phyloP scores from a whole-genome alignment of 2,888 invertebrate genomes.

The Gibbula magus region DNA sequence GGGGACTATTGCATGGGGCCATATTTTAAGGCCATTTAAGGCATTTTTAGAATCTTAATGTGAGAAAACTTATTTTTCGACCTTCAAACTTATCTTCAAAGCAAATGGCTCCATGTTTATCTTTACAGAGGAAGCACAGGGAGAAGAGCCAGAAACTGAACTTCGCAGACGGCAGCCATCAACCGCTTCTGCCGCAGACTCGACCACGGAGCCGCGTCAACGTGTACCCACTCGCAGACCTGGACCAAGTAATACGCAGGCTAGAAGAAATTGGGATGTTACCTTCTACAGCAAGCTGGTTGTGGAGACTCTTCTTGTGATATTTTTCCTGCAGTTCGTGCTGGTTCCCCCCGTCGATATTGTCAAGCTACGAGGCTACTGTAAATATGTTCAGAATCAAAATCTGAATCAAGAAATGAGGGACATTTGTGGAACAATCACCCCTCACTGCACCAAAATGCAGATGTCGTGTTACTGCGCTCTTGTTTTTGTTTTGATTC shows the following conservation, averaged over 20 bases:
- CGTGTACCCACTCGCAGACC: background rate
- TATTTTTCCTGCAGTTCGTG: background rate
- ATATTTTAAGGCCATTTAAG: too few species aligned
- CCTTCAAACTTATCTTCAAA: too few species aligned
- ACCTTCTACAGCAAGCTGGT: background rate
- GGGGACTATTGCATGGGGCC: too few species aligned
- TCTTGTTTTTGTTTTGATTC: background rate
- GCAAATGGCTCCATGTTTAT: too few species aligned
- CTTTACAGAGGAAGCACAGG: background rate
- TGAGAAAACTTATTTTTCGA: too few species aligned
- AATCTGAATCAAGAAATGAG: background rate
- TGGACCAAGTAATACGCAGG: background rate
- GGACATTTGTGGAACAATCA: background rate
- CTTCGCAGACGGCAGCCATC: too few species aligned
- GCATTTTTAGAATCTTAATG: too few species aligned
- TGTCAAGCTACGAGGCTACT: background rate
- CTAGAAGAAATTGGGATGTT: background rate
- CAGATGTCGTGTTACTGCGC: background rate
- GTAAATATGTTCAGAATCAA: background rate
- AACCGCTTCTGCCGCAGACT: too few species aligned
- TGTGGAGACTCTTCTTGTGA: background rate
- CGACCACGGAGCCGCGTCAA: too few species aligned
- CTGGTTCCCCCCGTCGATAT: background rate
- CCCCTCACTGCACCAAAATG: too few species aligned
- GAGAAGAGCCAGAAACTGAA: background rate